Percentiles rank a stretch among this genome's conserved stretches.
Evolutionary conservation across 1,140 invertebrate genomes (phyloP).

Genomic region (Tenebrio molitor): DNA sequence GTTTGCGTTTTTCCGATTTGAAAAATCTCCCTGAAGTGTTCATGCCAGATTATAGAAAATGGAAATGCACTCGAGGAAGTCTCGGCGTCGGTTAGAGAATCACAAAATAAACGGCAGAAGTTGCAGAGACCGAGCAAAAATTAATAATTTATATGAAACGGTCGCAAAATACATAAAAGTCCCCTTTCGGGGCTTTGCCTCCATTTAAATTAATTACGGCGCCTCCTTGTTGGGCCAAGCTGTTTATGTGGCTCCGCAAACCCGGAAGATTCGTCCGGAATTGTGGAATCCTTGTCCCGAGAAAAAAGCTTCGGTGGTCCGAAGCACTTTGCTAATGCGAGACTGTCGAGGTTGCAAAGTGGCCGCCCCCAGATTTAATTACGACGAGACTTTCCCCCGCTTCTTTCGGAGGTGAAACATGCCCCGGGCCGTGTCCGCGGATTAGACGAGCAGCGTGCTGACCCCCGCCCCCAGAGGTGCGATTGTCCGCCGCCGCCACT

Average conservation of each 20-base stretch:
- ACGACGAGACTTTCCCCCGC: background rate
- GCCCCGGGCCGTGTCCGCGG: background rate
- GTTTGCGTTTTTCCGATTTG: too few relatives aligned
- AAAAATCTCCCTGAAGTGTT: too few relatives aligned
- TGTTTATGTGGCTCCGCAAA: background rate
- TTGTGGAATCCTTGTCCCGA: background rate
- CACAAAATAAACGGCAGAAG: too few relatives aligned
- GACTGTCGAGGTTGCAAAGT: conserved; percentile 20
- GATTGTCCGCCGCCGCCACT: conserved; percentile 6
- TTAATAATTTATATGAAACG: too few relatives aligned
- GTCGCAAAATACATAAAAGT: too few relatives aligned
- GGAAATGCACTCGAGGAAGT: too few relatives aligned
- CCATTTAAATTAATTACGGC: too few relatives aligned
- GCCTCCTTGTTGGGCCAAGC: background rate
- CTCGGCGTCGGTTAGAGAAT: too few relatives aligned
- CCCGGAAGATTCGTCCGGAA: background rate
- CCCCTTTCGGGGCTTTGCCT: too few relatives aligned
- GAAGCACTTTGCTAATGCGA: conserved; percentile 25
- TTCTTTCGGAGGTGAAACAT: too few relatives aligned
- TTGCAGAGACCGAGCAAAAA: too few relatives aligned
- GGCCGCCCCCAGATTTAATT: conserved; percentile 21
- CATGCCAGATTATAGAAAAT: too few relatives aligned
- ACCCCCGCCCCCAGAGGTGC: conserved; percentile 5
- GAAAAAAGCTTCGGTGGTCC: conserved; percentile 11
- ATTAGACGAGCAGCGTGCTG: background rate